phyloP scores from a whole-genome alignment of 2,113 vertebrate species.

The Bothrops jararaca region DNA sequence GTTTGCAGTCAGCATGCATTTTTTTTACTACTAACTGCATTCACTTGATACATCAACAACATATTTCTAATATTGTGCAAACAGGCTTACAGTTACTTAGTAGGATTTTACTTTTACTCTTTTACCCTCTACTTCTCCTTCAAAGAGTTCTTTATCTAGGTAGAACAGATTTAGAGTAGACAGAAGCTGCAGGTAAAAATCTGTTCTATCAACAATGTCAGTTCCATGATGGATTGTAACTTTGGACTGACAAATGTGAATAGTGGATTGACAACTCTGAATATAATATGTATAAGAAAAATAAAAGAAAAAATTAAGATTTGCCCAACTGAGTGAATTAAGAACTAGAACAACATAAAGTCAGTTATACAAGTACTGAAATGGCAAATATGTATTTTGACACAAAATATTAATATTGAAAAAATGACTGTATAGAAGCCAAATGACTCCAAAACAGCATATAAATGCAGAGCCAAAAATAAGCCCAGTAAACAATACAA shows the following conservation, averaged over 20 bases:
- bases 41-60: neutral
- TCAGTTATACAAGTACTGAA: neutral
- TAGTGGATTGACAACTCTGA: neutral
- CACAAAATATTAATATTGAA: neutral
- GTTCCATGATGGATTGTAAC: neutral
- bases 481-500: slow-evolving; percentile 36
- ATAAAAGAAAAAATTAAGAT: neutral
- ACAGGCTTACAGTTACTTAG: no score
- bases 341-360: neutral
- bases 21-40: no score
- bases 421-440: neutral
- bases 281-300: neutral
- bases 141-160: neutral
- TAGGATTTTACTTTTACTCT: neutral
- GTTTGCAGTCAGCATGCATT: no score
- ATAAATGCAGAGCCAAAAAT: neutral
- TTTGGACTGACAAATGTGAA: neutral
- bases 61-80: neutral
- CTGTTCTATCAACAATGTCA: neutral
- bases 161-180: neutral
- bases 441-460: slow-evolving; percentile 4
- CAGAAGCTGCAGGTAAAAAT: neutral
- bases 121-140: neutral
- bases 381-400: neutral
- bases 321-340: neutral